Base-by-base conservation (phyloP, 2,113 vertebrate genomes). In the Notarius quadriscutis region DNA sequence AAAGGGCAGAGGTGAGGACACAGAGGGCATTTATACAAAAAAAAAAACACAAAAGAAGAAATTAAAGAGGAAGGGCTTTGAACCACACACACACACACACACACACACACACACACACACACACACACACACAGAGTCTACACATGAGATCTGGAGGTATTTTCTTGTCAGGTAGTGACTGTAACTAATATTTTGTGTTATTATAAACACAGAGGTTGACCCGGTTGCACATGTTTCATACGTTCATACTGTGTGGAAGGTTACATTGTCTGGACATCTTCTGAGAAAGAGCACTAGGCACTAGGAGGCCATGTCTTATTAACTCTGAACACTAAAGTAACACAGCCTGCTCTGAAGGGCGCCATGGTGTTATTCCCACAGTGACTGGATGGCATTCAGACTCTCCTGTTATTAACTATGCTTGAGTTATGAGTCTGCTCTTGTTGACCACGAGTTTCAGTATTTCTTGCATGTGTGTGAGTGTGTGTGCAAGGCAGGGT, bases 271-370 rank as follows among this genome's bases (percentile, higher is more conserved):
- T 75, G 30, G 69, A 1, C 30, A 63, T 41, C n/a, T 34, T 62
- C 53, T 48, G 53, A 27, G 15, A 63, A n/a, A 62, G 30, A 51
- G 11, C 83, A 75, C 9, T 20, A 77, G 71, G 57, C 83, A 75
- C 9, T 20, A 77, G 71, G 57, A 85, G 72, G 72, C 60, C 25
- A 20, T 63, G 57, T 85, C 84, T 85, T 78, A 85, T 69, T 50
- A 34, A 41, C 34, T 41, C 34, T 18, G 22, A 2, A 41, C 1
- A 1, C 25, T 74, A 75, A 75, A 75, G 41, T 69, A 85, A 58
- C 58, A 75, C 15, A 10, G 20, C 55, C 18, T 57, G 18, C 55
- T 58, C 27, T n/a, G 53, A 74, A 84, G 20, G 14, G 18, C 41
- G 55, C 53, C 69, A 74, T 58, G 12, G 14, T 34, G 51, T 71